These are phyloP conservation scores for Neomicropteryx cornuta DNA, from an alignment of 1,140 invertebrate genomes.

Conservation along the genomic window DNA sequence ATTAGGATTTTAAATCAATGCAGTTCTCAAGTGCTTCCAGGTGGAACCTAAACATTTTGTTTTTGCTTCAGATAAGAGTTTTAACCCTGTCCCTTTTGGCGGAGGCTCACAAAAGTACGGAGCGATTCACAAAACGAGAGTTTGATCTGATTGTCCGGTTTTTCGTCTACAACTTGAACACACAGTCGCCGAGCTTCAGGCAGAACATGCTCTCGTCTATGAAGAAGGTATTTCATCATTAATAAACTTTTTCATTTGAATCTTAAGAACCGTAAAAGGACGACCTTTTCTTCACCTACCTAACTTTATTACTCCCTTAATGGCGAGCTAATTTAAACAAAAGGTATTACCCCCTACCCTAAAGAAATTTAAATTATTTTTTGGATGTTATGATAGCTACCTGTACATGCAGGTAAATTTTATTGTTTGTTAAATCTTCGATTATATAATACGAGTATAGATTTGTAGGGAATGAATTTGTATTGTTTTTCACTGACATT, in stretches of 20 bases:
- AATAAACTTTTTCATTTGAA: constrained; percentile 16
- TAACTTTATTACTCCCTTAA: background rate
- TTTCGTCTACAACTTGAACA: constrained; percentile 58
- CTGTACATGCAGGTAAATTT: no score
- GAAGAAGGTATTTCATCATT: constrained; percentile 43
- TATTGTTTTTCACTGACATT: no score
- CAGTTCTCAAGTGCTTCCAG: no score
- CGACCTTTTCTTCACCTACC: background rate
- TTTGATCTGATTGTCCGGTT: constrained; percentile 56
- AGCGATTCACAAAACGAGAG: constrained; percentile 48
- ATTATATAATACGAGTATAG: no score
- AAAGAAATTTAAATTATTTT: constrained; percentile 7
- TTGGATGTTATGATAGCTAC: constrained; percentile 11
- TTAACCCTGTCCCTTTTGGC: constrained; percentile 55
- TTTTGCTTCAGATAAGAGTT: constrained; percentile 30
- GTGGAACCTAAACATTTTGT: background rate
- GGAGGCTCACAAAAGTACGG: constrained; percentile 65
- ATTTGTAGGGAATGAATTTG: no score
- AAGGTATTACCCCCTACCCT: background rate
- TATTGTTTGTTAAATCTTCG: no score
- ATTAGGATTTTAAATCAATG: no score
- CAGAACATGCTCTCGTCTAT: constrained; percentile 47
- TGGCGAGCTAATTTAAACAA: background rate
- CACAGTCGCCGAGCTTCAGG: constrained; percentile 51
- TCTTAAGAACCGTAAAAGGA: background rate